Evolutionary conservation across 2,797 vertebrate genomes (phyloP), one percentile per base, ranked within the genome.

Genomic region (Decapterus maruadsi): DNA sequence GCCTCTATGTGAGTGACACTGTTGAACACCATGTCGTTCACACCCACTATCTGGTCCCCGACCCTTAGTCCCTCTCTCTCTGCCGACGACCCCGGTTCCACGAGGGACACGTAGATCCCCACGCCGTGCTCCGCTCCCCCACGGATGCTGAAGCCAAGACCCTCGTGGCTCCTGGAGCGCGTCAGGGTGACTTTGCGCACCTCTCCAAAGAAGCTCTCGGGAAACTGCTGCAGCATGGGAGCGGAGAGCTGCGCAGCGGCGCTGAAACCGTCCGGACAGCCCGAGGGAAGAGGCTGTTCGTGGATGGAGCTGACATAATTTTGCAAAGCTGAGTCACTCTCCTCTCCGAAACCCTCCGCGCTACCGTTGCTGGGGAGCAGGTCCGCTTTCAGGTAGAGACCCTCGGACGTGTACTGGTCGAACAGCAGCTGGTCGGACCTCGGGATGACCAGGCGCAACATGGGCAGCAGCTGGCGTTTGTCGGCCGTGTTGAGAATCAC

Each of bases 361-460:
- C 66, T 83, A 55, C 87, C 72, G 66, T 79, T 84, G 72, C 74
- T 61, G 17, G 90, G 63, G 1, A 91, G 73, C 57, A 93, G 70
- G 26, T 93, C 92, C 0, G 93, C 78, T 75, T 96, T 96, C 70
- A 98, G 87, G 82, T 97, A 98, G 58, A 96, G 95, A 9, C 97
- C 97, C 87, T 98, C 97, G 0, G 97, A 96, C 0, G 97, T 98
- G 92, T 99, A 99, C 87, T 97, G 97, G 82, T 99, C 98, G 77
- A 99, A 99, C 56, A 98, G 95, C 58, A 98, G 95, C 94, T 99
- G 98, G 91, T 99, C 98, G 3, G 98, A 97, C 80, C 97, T 95
- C 26, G 97, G 98, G 84, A 99, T 96, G 83, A 98, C 98, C 74
- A 98, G 94, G 38, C 97, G 97, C 82, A 99, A 92, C 96, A 98